Evolutionary conservation across 1,140 invertebrate species (phyloP).

Genomic region (Anastrepha obliqua): DNA sequence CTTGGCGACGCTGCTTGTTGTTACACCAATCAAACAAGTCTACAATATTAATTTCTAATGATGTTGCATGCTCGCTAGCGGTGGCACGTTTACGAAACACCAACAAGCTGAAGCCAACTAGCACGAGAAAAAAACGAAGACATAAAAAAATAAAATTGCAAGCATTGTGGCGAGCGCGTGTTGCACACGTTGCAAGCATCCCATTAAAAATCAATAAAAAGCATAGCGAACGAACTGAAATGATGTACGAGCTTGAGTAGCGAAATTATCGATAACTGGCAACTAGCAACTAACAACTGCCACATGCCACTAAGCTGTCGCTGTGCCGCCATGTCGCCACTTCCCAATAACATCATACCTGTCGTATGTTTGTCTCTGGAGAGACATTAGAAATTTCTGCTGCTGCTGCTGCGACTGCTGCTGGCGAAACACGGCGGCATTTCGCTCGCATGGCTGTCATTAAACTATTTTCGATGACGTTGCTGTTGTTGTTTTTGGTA

Average conservation of each 20-base stretch:
- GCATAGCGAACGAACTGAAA: neutral
- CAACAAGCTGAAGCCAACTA: neutral
- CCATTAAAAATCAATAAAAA: constrained; percentile 1
- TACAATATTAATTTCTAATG: constrained; percentile 32
- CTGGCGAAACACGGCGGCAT: constrained; percentile 20
- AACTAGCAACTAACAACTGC: neutral
- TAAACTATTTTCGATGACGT: neutral
- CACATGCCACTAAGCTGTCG: neutral
- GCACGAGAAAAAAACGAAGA: no score
- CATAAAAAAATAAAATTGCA: neutral
- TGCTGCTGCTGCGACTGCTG: neutral
- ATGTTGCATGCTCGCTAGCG: constrained; percentile 34
- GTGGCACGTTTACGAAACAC: neutral
- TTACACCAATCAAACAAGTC: neutral
- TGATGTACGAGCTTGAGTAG: neutral
- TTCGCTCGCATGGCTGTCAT: constrained; percentile 21
- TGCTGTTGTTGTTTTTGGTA: neutral
- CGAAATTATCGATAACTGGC: constrained; percentile 10
- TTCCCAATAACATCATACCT: neutral
- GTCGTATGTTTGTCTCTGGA: neutral
- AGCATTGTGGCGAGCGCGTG: neutral
- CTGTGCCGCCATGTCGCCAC: neutral
- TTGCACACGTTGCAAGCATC: constrained; percentile 25
- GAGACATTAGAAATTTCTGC: constrained; percentile 21
- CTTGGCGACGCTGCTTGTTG: neutral